Base-by-base conservation (phyloP, 35 echinoderm and acorn worm genomes). In the Acanthaster planci region DNA sequence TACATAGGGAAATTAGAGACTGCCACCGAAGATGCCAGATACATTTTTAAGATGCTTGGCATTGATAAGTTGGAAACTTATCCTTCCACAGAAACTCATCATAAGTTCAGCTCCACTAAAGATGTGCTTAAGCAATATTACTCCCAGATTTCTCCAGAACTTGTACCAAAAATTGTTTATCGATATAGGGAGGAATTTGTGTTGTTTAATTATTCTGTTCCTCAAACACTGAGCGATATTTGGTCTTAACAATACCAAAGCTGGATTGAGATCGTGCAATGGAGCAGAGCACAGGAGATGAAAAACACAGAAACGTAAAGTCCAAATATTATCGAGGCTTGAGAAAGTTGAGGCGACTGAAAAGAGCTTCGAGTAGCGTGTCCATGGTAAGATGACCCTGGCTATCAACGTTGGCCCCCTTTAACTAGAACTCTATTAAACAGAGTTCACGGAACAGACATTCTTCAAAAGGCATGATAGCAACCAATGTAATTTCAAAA, bases 1-100 rank as follows among this genome's bases (percentile, higher is more conserved):
- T 72, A 72, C 64, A 72, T 72, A 7, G 64, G 64, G 26, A 72
- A 72, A 26, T 34, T 72, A 34, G 64, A 72, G 23, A 72, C 64
- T 10, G 64, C 64, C 14, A 8, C 19, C 26, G 64, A 72, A 3
- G 64, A 72, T 23, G 64, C 64, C 3, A 72, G 30, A 29, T 72
- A 72, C n/a, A 72, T 72, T 15, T 72, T 72, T 9, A 72, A 72
- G 7, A 72, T 31, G 64, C 23, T 72, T 72, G 64, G 64, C 14
- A 72, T 72, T 8, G 64, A 72, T 72, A 72, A 72, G 15, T 34
- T 72, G 22, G 64, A 72, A 34, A 72, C 64, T 0, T 72, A 72
- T 26, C 64, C 64, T 2, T 72, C 64, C 18, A 72, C 64, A 31
- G 64, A 72, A 34, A 72, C 64, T 0, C 64, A 72, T 34, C 64